phyloP scores from a whole-genome alignment of 2,113 vertebrate genomes.

The Antechinus stuartii region DNA sequence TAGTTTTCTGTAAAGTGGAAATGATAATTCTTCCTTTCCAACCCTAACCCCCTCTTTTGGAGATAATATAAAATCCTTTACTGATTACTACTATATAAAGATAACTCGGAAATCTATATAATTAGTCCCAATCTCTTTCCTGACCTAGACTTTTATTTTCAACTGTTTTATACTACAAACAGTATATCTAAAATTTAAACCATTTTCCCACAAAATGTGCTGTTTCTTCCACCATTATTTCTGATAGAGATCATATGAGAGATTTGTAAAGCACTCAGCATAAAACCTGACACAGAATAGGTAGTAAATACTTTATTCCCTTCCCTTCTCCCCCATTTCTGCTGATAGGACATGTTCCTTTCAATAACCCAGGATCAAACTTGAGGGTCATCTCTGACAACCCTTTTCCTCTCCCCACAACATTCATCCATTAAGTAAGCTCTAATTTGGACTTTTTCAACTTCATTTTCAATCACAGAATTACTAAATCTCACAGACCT shows the following conservation, averaged over 20 bases:
- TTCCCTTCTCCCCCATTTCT: neutral
- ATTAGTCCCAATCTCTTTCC: neutral
- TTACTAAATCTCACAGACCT: neutral
- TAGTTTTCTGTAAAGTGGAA: neutral
- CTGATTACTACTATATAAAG: neutral
- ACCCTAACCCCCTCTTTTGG: neutral
- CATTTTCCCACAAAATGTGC: neutral
- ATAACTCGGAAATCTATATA: neutral
- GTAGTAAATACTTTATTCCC: neutral
- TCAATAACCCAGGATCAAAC: neutral
- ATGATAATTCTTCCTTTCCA: neutral
- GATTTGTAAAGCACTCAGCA: neutral
- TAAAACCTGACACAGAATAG: neutral
- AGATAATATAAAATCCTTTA: neutral
- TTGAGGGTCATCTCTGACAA: neutral
- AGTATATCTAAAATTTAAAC: neutral
- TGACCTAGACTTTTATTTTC: neutral
- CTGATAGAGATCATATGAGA: neutral
- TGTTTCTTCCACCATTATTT: neutral
- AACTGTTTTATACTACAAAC: neutral
- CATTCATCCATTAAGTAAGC: neutral
- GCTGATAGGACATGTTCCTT: neutral
- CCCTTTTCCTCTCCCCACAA: neutral
- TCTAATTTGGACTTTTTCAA: neutral
- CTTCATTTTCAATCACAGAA: neutral